These are phyloP conservation scores for Gobio gobio DNA, from an alignment of 2,113 vertebrate genomes.

Conservation along the genomic window DNA sequence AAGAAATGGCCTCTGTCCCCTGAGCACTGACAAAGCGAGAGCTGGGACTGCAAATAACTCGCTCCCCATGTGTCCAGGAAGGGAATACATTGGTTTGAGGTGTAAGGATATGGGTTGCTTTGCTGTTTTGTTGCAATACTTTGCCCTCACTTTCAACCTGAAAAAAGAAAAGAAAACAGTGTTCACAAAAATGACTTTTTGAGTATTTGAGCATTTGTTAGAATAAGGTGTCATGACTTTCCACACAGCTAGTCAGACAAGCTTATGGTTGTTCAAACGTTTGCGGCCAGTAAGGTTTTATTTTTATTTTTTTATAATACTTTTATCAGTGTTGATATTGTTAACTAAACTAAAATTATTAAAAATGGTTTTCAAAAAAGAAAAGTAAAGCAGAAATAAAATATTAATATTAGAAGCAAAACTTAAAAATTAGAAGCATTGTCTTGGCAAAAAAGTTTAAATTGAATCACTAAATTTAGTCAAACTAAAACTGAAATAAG, in stretches of 20 bases:
- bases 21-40: constrained; percentile 11
- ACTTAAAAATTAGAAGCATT: too few species aligned
- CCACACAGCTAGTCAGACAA: not conserved
- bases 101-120: constrained; percentile 31
- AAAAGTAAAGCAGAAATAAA: too few species aligned
- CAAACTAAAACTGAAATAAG: too few species aligned
- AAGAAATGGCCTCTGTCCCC: not conserved
- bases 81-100: constrained; percentile 65
- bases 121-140: constrained; percentile 57
- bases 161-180: not conserved
- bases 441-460: too few species aligned
- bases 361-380: too few species aligned
- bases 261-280: not conserved
- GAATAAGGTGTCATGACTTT: not conserved
- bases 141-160: constrained; percentile 73
- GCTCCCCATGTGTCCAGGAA: constrained; percentile 58
- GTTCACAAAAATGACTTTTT: not conserved
- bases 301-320: too few species aligned
- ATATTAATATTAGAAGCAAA: too few species aligned
- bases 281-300: too few species aligned
- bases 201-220: not conserved
- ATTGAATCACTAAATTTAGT: too few species aligned
- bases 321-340: too few species aligned
- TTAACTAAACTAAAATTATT: too few species aligned
- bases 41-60: constrained; percentile 59